Base-by-base conservation (phyloP, 2,797 vertebrate species). In the Iguana delicatissima region DNA sequence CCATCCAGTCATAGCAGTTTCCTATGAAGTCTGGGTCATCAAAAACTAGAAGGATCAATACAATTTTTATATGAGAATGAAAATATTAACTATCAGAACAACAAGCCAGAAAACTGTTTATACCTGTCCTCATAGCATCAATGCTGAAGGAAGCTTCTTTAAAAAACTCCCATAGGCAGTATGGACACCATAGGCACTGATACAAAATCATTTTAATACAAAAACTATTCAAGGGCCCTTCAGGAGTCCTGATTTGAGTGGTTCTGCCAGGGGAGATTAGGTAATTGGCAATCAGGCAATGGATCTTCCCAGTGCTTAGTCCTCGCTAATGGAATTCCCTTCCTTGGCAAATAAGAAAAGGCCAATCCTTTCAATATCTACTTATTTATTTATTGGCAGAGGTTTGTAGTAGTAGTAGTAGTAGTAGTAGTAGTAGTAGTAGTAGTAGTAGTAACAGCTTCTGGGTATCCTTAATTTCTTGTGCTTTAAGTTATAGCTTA, bases 41-140 rank as follows among this genome's bases (percentile, higher is more conserved):
- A 85, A 94, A 84, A 90, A 94, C 94, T 96, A 92, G 93, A 96
- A 93, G 74, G 52, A 52, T 6, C 82, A 95, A 87, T 87, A 67
- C 1, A 42, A 87, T 42, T 24, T 46, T 20, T 9, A 32, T 29
- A 82, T 90, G 4, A 57, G 32, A 80, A 52, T 50, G 20, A 46
- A 42, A 74, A 59, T 32, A 38, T 14, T 55, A 26, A 38, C 16
- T 79, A 64, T 18, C 0, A 20, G n/a, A 85, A 42, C 18, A 46
- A 72, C 59, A 85, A 13, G 46, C 8, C 6, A 46, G 18, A 32
- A 35, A 20, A 69, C 29, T 55, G 7, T 29, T 79, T 67, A 46
- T 77, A 38, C 9, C n/a, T 85, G 67, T 29, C 42, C 52, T 0
- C 26, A 57, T 59, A 35, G 52, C 38, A 59, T 83, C 26, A 57